Evolutionary conservation across 2,888 invertebrate genomes (phyloP).

Genomic region (Euplexia lucipara): DNA sequence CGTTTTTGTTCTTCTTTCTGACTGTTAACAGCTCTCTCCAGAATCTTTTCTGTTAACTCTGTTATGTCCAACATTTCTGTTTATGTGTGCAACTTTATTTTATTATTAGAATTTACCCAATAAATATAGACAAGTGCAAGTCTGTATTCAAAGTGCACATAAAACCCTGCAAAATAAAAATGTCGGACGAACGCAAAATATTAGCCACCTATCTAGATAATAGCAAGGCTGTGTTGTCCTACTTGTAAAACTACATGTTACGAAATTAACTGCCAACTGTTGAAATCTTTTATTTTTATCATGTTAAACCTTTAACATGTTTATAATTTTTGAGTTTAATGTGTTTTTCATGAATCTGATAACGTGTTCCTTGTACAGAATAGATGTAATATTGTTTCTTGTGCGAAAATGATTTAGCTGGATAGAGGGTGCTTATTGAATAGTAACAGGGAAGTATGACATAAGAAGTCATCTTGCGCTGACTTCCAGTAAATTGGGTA

Average conservation of each 20-base stretch:
- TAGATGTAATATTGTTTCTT: no score
- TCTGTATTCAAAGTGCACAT: conserved; percentile 10
- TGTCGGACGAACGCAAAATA: conserved; percentile 35
- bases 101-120: background rate
- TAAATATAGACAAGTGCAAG: conserved; percentile 6
- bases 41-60: background rate
- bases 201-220: conserved; percentile 41
- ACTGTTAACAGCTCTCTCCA: background rate
- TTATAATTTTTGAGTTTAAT: conserved; percentile 2
- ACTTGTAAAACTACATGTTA: conserved; percentile 45
- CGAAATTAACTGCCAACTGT: conserved; percentile 34
- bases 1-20: background rate
- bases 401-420: no score
- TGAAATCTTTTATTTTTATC: conserved; percentile 49
- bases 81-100: background rate
- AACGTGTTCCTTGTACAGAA: background rate
- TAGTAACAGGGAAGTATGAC: no score
- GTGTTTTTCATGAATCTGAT: conserved; percentile 22
- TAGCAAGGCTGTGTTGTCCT: conserved; percentile 45
- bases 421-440: no score
- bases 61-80: background rate
- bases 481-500: no score
- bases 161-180: conserved; percentile 19
- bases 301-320: conserved; percentile 15
- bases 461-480: no score